Conservation (phyloP, 1,140 invertebrate genomes). For the Ostrea edulis region DNA sequence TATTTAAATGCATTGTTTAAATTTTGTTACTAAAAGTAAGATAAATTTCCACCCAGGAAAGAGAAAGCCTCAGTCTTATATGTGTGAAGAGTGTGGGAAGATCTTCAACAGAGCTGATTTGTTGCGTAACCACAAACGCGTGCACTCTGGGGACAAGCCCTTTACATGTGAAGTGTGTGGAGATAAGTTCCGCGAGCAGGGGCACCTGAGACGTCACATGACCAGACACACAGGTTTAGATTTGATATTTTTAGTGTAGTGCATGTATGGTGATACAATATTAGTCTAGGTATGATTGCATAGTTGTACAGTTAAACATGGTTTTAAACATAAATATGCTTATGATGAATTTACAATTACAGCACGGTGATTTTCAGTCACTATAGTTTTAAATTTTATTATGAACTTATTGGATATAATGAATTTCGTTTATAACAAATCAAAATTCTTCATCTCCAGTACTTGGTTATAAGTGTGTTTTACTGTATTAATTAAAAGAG, state of each 20-base stretch:
- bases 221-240: slow-evolving; percentile 45
- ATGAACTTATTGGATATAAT: no score
- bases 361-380: no score
- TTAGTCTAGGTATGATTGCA: no score
- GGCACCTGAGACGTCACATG: slow-evolving; percentile 45
- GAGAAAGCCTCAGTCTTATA: slow-evolving; percentile 8
- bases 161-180: slow-evolving; percentile 46
- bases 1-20: not conserved
- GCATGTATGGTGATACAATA: no score
- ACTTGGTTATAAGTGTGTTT: no score
- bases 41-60: not conserved
- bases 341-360: no score
- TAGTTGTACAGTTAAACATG: no score
- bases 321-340: no score
- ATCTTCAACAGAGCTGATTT: slow-evolving; percentile 24
- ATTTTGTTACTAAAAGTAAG: not conserved
- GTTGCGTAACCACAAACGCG: slow-evolving; percentile 29
- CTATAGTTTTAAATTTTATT: no score
- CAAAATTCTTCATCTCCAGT: no score
- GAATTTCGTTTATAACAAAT: no score
- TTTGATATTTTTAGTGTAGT: not conserved
- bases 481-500: no score
- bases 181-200: slow-evolving; percentile 41
- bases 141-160: slow-evolving; percentile 48
- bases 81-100: slow-evolving; percentile 49